Evolutionary conservation across 2,113 vertebrate species (phyloP).

Genomic region (Ancistrus triradiatus): DNA sequence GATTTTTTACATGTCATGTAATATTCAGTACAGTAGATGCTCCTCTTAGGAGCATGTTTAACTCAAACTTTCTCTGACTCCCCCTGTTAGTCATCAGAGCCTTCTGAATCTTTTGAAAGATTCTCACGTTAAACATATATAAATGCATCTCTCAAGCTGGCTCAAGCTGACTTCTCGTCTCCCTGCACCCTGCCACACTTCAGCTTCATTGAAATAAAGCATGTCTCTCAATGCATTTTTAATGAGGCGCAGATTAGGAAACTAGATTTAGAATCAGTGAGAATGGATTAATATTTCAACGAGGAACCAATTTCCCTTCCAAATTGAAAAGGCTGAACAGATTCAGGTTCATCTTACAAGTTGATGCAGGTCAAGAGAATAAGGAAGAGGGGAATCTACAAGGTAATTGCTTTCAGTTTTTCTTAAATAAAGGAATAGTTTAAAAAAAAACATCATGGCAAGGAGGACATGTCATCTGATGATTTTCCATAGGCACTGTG

Average conservation of each 20-base stretch:
- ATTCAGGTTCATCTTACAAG: constrained; percentile 23
- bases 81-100: too few relatives aligned
- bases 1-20: too few relatives aligned
- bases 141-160: constrained; percentile 15
- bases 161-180: constrained; percentile 18
- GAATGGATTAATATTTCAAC: constrained; percentile 56
- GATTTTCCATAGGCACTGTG: too few relatives aligned
- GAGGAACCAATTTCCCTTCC: constrained; percentile 51
- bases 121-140: too few relatives aligned
- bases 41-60: too few relatives aligned
- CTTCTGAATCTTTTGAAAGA: too few relatives aligned
- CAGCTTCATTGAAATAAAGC: constrained; percentile 49
- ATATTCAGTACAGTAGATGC: too few relatives aligned
- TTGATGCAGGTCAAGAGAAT: constrained; percentile 8
- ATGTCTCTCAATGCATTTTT: constrained; percentile 54
- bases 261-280: constrained; percentile 58
- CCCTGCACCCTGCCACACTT: constrained; percentile 21
- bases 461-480: constrained; percentile 38
- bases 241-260: constrained; percentile 56
- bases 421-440: constrained; percentile 48
- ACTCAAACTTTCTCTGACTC: too few relatives aligned
- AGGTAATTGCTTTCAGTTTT: constrained; percentile 50
- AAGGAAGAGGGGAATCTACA: neutral
- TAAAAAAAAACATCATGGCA: constrained; percentile 30
- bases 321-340: constrained; percentile 47